Percentiles rank a stretch among this genome's conserved stretches.
phyloP scores from a whole-genome alignment of 2,797 vertebrate species.

The Hippoglossus hippoglossus region DNA sequence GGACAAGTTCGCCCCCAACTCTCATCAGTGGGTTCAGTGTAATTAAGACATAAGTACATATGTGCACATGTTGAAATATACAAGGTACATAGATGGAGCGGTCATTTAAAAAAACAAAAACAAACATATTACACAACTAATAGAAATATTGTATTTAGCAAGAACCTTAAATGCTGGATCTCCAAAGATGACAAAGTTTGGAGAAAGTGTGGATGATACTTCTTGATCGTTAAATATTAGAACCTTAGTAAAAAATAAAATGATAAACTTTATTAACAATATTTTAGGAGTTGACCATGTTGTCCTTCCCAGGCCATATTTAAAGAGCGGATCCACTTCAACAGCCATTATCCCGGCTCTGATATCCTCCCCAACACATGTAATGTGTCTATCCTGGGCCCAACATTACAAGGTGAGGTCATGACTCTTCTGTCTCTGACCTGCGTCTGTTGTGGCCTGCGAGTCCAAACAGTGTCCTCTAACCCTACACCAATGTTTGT shows the following conservation, averaged over 20 bases:
- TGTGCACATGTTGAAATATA: too few species aligned
- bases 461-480: slow-evolving; percentile 30
- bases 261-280: neutral
- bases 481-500: slow-evolving; percentile 54
- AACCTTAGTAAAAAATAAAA: neutral
- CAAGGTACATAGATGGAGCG: too few species aligned
- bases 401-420: slow-evolving; percentile 87
- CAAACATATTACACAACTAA: too few species aligned
- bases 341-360: slow-evolving; percentile 86
- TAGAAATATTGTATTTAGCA: too few species aligned
- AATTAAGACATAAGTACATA: too few species aligned
- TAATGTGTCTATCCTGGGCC: slow-evolving; percentile 92
- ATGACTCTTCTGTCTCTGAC: slow-evolving; percentile 11
- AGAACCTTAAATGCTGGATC: neutral
- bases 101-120: too few species aligned
- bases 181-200: neutral
- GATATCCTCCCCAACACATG: slow-evolving; percentile 93
- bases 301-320: slow-evolving; percentile 85
- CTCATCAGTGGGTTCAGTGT: too few species aligned
- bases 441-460: slow-evolving; percentile 25
- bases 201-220: neutral
- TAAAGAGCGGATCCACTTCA: slow-evolving; percentile 87
- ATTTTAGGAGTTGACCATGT: neutral
- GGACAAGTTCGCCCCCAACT: too few species aligned
- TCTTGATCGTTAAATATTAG: neutral